These are phyloP conservation scores for Tachuris rubrigastra DNA, from an alignment of 2,113 vertebrate genomes.

Conservation along the genomic window DNA sequence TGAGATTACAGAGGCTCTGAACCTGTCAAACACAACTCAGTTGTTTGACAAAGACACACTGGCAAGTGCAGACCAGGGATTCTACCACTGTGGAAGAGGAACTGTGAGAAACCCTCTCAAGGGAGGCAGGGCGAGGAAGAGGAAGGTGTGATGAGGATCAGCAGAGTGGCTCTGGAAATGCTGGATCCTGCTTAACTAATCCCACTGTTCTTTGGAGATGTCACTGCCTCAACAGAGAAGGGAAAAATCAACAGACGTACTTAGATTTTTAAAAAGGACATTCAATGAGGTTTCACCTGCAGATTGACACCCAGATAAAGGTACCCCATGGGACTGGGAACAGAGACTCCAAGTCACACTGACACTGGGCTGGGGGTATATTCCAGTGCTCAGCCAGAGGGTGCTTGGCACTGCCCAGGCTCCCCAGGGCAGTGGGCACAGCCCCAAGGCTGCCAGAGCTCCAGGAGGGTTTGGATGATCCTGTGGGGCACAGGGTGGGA, in stretches of 20 bases:
- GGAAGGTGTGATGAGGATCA: not conserved
- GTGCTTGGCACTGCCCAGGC: not conserved
- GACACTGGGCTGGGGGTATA: accelerated
- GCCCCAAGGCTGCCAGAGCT: not conserved
- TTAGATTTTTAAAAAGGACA: not conserved
- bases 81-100: not conserved
- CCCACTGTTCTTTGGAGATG: not conserved
- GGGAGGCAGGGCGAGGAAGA: not conserved
- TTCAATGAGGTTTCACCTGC: not conserved
- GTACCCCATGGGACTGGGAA: not conserved
- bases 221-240: not conserved
- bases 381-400: not conserved
- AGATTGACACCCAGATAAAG: not conserved
- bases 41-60: not conserved
- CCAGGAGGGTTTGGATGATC: not conserved
- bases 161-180: not conserved
- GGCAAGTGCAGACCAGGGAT: not conserved
- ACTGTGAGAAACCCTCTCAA: not conserved
- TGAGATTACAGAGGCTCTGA: not conserved
- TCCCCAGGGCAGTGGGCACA: not conserved
- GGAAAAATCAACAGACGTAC: not conserved
- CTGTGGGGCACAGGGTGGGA: not conserved
- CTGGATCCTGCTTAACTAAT: not conserved
- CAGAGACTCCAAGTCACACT: accelerated
- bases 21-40: not conserved